Evolutionary conservation across 1,140 invertebrate genomes (phyloP).

Genomic region (Solenopsis invicta): DNA sequence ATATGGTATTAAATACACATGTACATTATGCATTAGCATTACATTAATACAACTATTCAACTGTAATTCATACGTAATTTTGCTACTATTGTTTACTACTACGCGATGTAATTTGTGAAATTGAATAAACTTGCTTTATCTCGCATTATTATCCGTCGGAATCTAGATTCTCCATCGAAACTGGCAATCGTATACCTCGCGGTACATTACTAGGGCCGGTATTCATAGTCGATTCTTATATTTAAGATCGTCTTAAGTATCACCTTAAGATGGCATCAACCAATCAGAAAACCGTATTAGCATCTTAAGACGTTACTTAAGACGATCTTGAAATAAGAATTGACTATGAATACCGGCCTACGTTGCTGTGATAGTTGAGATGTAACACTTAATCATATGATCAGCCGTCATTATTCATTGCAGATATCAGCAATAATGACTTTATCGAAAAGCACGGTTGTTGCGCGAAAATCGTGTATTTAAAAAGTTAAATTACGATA

Average conservation of each 20-base stretch:
- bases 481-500: slow-evolving; percentile 16
- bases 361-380: slow-evolving; percentile 7
- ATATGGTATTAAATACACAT: not conserved
- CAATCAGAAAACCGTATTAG: too few species aligned
- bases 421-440: not conserved
- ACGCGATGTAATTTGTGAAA: not conserved
- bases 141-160: not conserved
- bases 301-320: too few species aligned
- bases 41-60: not conserved
- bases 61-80: slow-evolving; percentile 19
- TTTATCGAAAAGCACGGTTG: not conserved
- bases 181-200: not conserved
- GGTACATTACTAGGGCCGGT: not conserved
- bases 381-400: slow-evolving; percentile 28
- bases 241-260: too few species aligned
- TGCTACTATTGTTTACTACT: not conserved
- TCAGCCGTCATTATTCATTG: slow-evolving; percentile 34
- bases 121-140: slow-evolving; percentile 18
- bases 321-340: too few species aligned
- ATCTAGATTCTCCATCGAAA: not conserved
- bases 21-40: not conserved
- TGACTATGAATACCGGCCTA: too few species aligned
- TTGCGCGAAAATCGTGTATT: slow-evolving; percentile 13
- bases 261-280: too few species aligned
- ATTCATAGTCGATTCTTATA: too few species aligned